phyloP scores from a whole-genome alignment of 1,140 invertebrate genomes.

The Ostrea edulis region DNA sequence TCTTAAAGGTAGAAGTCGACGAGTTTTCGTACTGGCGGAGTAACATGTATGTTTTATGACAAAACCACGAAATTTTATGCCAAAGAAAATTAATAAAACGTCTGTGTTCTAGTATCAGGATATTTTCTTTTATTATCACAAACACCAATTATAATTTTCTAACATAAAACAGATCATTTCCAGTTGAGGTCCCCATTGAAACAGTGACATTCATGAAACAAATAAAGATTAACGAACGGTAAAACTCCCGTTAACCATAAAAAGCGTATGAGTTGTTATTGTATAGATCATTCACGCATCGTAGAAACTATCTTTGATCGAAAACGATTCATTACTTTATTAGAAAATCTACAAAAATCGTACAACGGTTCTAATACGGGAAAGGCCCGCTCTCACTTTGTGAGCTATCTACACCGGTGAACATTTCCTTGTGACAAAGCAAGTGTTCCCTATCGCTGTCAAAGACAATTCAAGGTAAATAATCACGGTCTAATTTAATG shows the following conservation, averaged over 20 bases:
- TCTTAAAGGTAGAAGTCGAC: too few species aligned
- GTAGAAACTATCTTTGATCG: background rate
- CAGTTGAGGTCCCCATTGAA: too few species aligned
- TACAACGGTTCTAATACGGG: background rate
- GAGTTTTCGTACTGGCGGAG: too few species aligned
- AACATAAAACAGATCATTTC: too few species aligned
- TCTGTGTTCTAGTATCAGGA: too few species aligned
- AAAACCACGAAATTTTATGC: too few species aligned
- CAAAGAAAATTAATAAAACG: too few species aligned
- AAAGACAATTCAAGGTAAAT: background rate
- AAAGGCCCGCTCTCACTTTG: too few species aligned
- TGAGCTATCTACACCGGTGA: background rate
- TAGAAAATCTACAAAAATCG: conserved; percentile 12
- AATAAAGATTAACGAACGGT: background rate
- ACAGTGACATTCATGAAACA: background rate
- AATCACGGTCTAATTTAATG: background rate
- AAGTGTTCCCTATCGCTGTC: background rate
- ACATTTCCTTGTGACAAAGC: background rate
- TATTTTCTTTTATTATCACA: too few species aligned
- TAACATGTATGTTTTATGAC: too few species aligned
- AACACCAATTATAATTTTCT: too few species aligned
- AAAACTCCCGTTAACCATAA: background rate
- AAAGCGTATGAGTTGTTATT: background rate
- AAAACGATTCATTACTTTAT: conserved; percentile 22
- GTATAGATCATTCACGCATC: conserved; percentile 22